Evolutionary conservation across 2,113 vertebrate species (phyloP).

Genomic region (Proteles cristata): DNA sequence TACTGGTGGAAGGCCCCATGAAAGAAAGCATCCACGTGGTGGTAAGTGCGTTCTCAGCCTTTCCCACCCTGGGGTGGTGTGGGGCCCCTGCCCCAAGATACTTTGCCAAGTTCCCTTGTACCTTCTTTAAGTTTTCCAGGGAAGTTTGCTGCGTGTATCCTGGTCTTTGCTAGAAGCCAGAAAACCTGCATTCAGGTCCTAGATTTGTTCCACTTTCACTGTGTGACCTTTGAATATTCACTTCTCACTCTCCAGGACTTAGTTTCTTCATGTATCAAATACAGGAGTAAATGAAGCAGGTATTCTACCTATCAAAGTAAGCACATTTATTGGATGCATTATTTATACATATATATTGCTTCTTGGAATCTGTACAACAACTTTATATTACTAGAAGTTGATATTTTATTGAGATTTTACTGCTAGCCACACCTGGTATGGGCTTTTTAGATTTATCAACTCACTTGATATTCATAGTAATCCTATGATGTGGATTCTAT

Average conservation of each 20-base stretch:
- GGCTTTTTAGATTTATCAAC: not conserved
- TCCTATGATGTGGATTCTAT: not conserved
- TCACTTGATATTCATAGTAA: not conserved
- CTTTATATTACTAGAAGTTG: not conserved
- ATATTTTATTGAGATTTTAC: not conserved
- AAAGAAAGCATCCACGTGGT: not conserved
- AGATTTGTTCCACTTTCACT: not conserved
- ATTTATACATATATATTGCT: not conserved
- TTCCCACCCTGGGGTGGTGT: not conserved
- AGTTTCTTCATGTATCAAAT: not conserved
- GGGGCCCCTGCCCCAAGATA: not conserved
- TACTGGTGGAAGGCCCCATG: not conserved
- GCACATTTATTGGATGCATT: not conserved
- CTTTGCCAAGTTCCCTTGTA: not conserved
- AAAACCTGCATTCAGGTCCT: not conserved
- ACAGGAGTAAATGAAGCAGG: not conserved
- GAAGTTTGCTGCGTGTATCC: not conserved
- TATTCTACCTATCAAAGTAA: not conserved
- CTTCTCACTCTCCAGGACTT: not conserved
- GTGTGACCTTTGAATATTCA: not conserved
- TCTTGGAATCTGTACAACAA: slow-evolving; percentile 17
- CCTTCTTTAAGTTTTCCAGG: not conserved
- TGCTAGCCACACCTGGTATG: not conserved
- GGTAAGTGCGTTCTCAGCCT: not conserved
- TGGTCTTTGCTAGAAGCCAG: not conserved